These are phyloP conservation scores for Achlya flavicornis DNA, from an alignment of 2,888 invertebrate genomes.

Conservation along the genomic window DNA sequence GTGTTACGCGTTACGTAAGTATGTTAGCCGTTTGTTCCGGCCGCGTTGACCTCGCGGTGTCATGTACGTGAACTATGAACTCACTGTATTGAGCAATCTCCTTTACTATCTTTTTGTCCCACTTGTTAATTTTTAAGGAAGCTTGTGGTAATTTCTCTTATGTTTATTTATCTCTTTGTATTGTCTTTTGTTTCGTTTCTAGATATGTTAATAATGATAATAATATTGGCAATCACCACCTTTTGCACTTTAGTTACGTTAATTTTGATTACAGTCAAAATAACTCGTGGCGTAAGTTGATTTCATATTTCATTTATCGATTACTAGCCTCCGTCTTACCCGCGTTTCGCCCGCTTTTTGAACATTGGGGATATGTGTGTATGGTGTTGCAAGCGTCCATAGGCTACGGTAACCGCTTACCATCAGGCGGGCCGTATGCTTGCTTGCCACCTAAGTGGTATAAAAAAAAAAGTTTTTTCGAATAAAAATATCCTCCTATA, in stretches of 20 bases:
- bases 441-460: too few relatives aligned
- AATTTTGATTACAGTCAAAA: neutral
- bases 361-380: too few relatives aligned
- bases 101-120: neutral
- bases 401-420: too few relatives aligned
- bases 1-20: slow-evolving; percentile 2
- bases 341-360: too few relatives aligned
- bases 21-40: neutral
- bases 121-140: neutral
- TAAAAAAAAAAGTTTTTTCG: too few relatives aligned
- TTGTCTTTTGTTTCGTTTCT: too few relatives aligned
- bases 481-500: too few relatives aligned
- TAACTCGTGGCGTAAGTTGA: neutral
- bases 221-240: neutral
- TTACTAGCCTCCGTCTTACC: too few relatives aligned
- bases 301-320: too few relatives aligned
- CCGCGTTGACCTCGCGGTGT: neutral
- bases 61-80: neutral
- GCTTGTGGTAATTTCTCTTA: neutral
- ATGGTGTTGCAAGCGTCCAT: too few relatives aligned
- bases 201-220: neutral
- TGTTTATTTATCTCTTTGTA: neutral
- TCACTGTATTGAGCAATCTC: neutral
- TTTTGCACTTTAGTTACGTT: neutral
- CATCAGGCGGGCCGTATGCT: too few relatives aligned